phyloP scores from a whole-genome alignment of 2,888 invertebrate genomes.

The Leptogaster cylindrica region DNA sequence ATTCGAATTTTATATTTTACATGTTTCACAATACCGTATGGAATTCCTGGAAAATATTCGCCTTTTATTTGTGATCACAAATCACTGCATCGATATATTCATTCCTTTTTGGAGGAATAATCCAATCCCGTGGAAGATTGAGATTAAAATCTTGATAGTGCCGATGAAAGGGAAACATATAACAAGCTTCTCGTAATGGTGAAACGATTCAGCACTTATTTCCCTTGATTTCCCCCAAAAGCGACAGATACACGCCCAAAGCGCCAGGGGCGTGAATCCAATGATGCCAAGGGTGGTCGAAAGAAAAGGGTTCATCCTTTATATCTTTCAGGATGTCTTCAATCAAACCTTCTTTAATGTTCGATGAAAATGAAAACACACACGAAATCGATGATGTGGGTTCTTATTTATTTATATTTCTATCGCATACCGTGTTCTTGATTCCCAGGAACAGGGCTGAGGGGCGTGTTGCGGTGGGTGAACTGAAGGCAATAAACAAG shows the following conservation, averaged over 20 bases:
- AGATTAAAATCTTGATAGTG: conserved; percentile 24
- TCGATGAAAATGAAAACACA: conserved; percentile 33
- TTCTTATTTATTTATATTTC: conserved; percentile 35
- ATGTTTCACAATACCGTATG: not conserved
- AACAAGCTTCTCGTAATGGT: conserved; percentile 28
- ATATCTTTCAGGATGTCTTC: conserved; percentile 38
- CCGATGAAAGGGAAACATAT: conserved; percentile 17
- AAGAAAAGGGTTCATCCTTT: conserved; percentile 32
- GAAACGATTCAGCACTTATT: conserved; percentile 40
- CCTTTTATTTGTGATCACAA: not conserved
- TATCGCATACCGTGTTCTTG: conserved; percentile 15
- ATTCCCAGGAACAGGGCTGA: not conserved
- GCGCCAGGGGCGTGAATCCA: not conserved
- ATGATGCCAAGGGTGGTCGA: conserved; percentile 12
- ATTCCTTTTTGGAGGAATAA: conserved; percentile 14
- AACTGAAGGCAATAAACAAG: conserved; percentile 14
- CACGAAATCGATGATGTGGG: conserved; percentile 19
- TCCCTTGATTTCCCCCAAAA: conserved; percentile 36
- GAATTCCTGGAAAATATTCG: not conserved
- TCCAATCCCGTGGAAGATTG: conserved; percentile 14
- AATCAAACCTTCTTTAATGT: conserved; percentile 37
- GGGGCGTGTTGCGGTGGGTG: conserved; percentile 19
- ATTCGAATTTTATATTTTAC: not conserved
- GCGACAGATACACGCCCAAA: conserved; percentile 15
- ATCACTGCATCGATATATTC: not conserved